Evolutionary conservation across 2,113 vertebrate species (phyloP), one percentile per base, ranked within the genome.

Genomic region (Oncorhynchus keta): DNA sequence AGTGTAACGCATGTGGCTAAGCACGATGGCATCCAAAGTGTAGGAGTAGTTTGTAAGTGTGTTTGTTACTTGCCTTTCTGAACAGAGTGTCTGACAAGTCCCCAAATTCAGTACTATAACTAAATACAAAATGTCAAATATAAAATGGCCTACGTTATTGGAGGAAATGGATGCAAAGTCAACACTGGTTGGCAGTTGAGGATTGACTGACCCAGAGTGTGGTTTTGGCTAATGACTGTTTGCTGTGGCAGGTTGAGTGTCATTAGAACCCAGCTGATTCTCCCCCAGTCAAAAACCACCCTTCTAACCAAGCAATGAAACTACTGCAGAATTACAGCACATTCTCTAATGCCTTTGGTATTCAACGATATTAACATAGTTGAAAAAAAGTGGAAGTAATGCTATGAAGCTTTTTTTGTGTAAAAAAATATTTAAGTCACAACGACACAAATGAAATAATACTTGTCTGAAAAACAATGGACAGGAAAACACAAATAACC

Each of bases 11-110:
- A 45, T 45, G 39, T 9, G 39, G 39, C 39, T 45, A 45, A 45
- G 39, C 61, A n/a, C 61, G 16, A n/a, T 12, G 7, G 3, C 61
- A 64, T 26, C 20, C 16, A 9, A 12, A 64, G 8, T 64, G 20
- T 64, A 9, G 20, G 7, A n/a, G 12, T n/a, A 16, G 20, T 64
- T 64, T 12, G 61, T 20, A 62, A 9, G 76, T 62, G 70, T 87
- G 61, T 64, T 79, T 80, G 79, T 51, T 6, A 26, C 78, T 55
- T 55, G 32, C 61, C 18, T 35, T 55, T 55, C 18, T 16, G 51
- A 51, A 11, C 49, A 51, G 48, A 49, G 14, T 51, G 49, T 11
- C 9, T 11, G 14, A 51, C 49, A 12, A 18, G 51, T 4, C 4
- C 39, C 39, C 39, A 45, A 45, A 45, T 45, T 45, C 39, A 45